Base-by-base conservation (phyloP, 2,888 invertebrate genomes). In the Netelia inedita region DNA sequence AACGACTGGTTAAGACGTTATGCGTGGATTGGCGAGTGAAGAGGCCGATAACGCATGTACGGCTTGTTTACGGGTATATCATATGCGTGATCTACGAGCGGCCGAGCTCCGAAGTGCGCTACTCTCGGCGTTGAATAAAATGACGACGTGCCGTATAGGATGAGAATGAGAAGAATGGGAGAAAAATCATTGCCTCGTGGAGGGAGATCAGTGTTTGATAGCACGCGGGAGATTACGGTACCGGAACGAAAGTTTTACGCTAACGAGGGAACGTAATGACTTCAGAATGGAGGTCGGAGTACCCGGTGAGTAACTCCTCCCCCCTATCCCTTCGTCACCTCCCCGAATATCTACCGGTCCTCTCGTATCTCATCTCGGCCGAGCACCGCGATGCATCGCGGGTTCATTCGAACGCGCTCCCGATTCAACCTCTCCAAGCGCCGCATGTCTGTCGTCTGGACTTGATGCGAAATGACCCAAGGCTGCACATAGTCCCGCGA, bases 191-290 rank as follows among this genome's bases (percentile, higher is more conserved):
- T 9, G 46, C 16, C 2, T 53, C 41, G 61, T 55, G 28, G 16
- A 43, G 19, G 43, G 50, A 79, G 78, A 82, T 82, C 11, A 5
- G 71, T 61, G 28, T 16, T 10, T 50, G 76, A 78, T 78, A 78
- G 55, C 57, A 63, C 21, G 63, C 55, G 59, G 59, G 23, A 50
- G 65, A 16, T 57, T 74, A 72, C 68, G 72, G 72, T 72, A 82
- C 82, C 85, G 82, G 85, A 85, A 85, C 85, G 85, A 85, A 85
- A 85, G 85, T 85, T 85, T 85, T 82, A 72, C 79, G 57, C 61
- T 82, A 85, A 85, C 79, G 85, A 85, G 85, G 66, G 79, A 85
- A 85, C 59, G 55, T 79, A 82, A 79, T 82, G 75, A 74, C 79
- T 85, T 72, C n/a, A 61, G 57, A 79, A 85, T 82, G 63, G 82